Percentiles rank a stretch among this genome's conserved stretches.
Evolutionary conservation across 2,888 invertebrate species (phyloP).

Genomic region (Troglohyphantes excavatus): DNA sequence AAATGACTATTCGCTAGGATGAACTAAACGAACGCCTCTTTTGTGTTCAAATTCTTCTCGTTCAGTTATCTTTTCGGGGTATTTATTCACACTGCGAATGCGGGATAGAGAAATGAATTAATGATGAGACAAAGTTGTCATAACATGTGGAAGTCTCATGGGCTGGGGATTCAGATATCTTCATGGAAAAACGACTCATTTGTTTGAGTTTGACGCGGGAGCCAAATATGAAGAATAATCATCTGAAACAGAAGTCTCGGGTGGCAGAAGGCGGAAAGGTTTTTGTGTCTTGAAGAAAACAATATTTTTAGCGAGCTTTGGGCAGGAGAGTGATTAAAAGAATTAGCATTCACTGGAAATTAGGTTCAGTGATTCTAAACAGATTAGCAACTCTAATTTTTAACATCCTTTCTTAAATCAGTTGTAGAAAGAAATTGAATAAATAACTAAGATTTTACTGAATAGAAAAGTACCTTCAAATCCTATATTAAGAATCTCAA

Average conservation of each 20-base stretch:
- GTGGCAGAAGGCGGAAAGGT: slow-evolving; percentile 13
- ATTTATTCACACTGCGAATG: background rate
- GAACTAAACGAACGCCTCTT: background rate
- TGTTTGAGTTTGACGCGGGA: slow-evolving; percentile 41
- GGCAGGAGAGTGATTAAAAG: slow-evolving; percentile 30
- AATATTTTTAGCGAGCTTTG: background rate
- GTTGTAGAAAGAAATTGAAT: background rate
- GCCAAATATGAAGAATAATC: slow-evolving; percentile 26
- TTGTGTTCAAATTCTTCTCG: background rate
- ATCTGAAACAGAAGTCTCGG: slow-evolving; percentile 7
- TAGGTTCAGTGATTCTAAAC: slow-evolving; percentile 26
- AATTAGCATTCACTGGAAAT: slow-evolving; percentile 52
- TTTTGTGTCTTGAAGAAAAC: slow-evolving; percentile 28
- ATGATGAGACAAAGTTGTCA: slow-evolving; percentile 58
- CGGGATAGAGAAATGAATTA: slow-evolving; percentile 47
- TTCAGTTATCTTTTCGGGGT: background rate
- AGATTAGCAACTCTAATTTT: background rate
- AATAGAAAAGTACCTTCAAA: too few species aligned
- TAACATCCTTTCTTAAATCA: background rate
- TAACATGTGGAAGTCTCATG: background rate
- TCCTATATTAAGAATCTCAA: too few species aligned
- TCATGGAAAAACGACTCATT: slow-evolving; percentile 42
- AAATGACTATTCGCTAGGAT: background rate
- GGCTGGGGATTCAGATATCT: slow-evolving; percentile 15
- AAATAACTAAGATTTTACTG: too few species aligned